Evolutionary conservation across 2,797 vertebrate genomes (phyloP), one percentile per base, ranked within the genome.

Genomic region (Myotis myotis): DNA sequence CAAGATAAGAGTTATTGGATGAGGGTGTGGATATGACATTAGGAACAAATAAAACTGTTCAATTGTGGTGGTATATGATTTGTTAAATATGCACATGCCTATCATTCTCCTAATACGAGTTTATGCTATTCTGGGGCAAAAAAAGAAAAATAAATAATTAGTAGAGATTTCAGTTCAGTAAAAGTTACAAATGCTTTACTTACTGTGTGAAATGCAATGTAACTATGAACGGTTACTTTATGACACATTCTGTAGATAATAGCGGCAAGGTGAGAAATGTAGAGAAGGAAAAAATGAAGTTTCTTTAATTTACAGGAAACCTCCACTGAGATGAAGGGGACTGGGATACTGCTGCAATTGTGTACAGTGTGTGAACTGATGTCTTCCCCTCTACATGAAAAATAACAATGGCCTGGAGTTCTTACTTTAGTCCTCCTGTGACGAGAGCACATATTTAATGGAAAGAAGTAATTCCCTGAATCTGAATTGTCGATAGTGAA

Each of bases 401-500:
- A 96, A 92, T 78, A 0, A 36, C 8, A 3, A 75, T n/a, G 82
- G 9, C 0, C 2, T 17, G 41, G 57, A 95, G 3, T 66, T 78
- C 0, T 3, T 30, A 51, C 4, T 33, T 0, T 1, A 91, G 87
- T 72, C 8, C 15, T 95, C 82, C 85, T 91, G 23, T 20, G 90
- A 33, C 15, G 68, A 64, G 25, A 93, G 49, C 7, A 28, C 36
- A 53, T 49, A 94, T 95, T 64, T 47, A 82, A 96, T 89, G 60
- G 47, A 96, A 83, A 94, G 10, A 97, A 55, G 64, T 80, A 80
- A 89, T 74, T 95, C 9, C 0, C 0, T 75, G 47, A 89, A 74
- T 94, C 94, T 95, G 70, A 95, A 68, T 79, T 76, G 53, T 0
- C 20, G 38, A 62, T 5, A 64, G 36, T 94, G 87, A 97, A 95